These are phyloP conservation scores for Rallus crepitans DNA, from an alignment of 2,797 vertebrate genomes.

Conservation along the genomic window DNA sequence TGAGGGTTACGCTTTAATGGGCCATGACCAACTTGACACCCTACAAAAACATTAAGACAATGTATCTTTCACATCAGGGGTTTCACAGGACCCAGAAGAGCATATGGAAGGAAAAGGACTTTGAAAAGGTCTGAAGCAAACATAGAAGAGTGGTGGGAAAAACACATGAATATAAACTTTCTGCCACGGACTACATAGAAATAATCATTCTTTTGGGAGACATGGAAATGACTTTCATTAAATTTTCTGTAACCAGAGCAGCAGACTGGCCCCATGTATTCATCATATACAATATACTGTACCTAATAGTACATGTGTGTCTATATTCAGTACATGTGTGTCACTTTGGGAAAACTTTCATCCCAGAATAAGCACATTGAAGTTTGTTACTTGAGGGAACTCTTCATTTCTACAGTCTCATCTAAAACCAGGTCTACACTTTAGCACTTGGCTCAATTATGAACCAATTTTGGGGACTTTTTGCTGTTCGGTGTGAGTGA, in stretches of 20 bases:
- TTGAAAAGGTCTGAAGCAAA: neutral
- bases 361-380: neutral
- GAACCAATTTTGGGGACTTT: neutral
- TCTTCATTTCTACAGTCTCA: neutral
- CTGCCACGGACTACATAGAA: neutral
- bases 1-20: neutral
- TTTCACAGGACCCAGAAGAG: neutral
- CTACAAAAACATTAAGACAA: neutral
- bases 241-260: neutral
- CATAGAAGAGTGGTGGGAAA: neutral
- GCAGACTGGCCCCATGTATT: neutral
- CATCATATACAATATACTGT: fast-evolving
- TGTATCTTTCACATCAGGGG: neutral
- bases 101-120: fast-evolving
- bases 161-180: neutral
- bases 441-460: neutral
- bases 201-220: neutral
- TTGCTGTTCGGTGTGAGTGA: neutral
- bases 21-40: neutral
- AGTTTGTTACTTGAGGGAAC: neutral
- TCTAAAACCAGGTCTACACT: fast-evolving
- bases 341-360: neutral
- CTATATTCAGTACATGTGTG: neutral
- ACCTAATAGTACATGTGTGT: fast-evolving
- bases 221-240: neutral